Evolutionary conservation across 2,797 vertebrate species (phyloP), one percentile per base, ranked within the genome.

Genomic region (Sebastes matsubarae): DNA sequence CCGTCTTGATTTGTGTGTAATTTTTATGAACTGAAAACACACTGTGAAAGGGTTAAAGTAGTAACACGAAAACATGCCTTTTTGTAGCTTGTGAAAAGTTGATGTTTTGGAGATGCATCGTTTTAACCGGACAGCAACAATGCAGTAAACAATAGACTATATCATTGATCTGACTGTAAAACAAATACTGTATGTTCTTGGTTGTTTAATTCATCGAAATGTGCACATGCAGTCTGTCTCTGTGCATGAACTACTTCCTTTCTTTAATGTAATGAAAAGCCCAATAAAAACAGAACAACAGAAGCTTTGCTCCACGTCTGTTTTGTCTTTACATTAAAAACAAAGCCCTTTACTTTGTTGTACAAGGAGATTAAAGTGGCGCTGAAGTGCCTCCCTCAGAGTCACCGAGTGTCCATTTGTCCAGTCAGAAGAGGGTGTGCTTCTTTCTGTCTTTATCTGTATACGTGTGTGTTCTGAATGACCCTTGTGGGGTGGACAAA

Each of bases 401-500:
- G 85, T 73, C 82, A 75, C 77, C 29, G 66, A 86, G 86, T 77
- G 88, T 88, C 82, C 82, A 77, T 81, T 85, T 84, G 90, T 89
- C 89, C 85, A 74, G 77, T 80, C 77, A 80, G 81, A 81, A 82
- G 89, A 87, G 86, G 52, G 75, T 66, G 81, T 9, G 77, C 34
- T 18, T 75, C 72, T 67, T 63, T 84, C 65, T 60, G 9, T 75
- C 38, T 72, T 29, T 25, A 25, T 66, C 20, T 73, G 38, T 34
- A 8, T 65, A 46, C 1, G 42, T 77, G 72, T 75, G 75, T 50
- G 70, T 57, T 82, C 77, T 91, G 84, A 89, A 82, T 78, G 79
- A 90, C 83, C 85, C 82, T 89, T 52, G 82, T 83, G 11, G 6
- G 22, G 30, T 54, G 84, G 84, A 93, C 88, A 93, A 93, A 82